phyloP scores from a whole-genome alignment of 2,797 vertebrate genomes.

The Eurystomus glaucurus region DNA sequence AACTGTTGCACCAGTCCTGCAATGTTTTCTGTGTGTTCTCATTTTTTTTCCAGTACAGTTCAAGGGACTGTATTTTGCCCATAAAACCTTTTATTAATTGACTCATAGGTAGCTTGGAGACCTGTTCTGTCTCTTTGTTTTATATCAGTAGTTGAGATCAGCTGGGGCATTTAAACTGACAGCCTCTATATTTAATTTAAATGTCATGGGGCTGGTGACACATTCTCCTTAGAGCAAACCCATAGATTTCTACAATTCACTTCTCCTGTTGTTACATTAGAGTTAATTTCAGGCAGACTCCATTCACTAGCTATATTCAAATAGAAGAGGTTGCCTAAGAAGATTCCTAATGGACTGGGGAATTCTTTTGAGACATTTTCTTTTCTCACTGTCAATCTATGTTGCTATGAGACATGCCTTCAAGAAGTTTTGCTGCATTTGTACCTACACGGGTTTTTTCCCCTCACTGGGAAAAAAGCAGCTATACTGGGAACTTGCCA shows the following conservation, averaged over 20 bases:
- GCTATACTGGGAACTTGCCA: not conserved
- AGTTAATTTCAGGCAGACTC: conserved; percentile 1
- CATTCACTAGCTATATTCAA: not conserved
- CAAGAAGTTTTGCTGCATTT: not conserved
- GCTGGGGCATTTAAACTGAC: conserved; percentile 23
- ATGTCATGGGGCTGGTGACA: not conserved
- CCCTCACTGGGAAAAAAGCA: not conserved
- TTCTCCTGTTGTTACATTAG: not conserved
- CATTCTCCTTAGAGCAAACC: not conserved
- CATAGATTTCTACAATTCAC: not conserved
- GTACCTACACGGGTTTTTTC: not conserved
- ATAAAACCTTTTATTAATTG: not conserved
- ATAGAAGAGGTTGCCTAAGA: not conserved
- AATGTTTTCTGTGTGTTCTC: not conserved
- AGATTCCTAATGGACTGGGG: not conserved
- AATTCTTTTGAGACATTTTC: not conserved
- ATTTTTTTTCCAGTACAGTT: not conserved
- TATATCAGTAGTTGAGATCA: not conserved
- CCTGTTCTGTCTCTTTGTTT: not conserved
- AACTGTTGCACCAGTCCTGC: not conserved
- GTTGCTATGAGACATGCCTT: not conserved
- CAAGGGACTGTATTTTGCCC: not conserved
- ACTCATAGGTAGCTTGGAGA: not conserved
- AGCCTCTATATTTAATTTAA: conserved; percentile 35
- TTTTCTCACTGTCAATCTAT: not conserved